Evolutionary conservation across 2,113 vertebrate species (phyloP).

Genomic region (Brachionichthys hirsutus): DNA sequence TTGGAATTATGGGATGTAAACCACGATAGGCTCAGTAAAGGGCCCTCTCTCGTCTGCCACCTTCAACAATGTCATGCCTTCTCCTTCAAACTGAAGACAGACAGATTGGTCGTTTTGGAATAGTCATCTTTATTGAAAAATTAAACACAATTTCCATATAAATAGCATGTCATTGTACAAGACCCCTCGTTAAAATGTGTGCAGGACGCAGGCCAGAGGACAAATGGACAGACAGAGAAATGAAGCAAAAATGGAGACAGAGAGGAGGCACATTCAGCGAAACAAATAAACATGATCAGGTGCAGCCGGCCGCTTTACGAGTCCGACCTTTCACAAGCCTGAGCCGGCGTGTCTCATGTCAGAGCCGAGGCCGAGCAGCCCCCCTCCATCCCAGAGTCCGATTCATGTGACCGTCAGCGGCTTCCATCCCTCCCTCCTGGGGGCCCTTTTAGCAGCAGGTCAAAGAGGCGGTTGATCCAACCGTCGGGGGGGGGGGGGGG

Average conservation of each 20-base stretch:
- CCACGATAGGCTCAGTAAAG: too few relatives aligned
- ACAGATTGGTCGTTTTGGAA: slow-evolving; percentile 33
- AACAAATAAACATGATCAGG: slow-evolving; percentile 17
- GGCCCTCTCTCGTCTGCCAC: too few relatives aligned
- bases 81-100: slow-evolving; percentile 18
- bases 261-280: slow-evolving; percentile 13
- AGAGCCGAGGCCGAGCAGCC: slow-evolving; percentile 33
- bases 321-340: slow-evolving; percentile 38
- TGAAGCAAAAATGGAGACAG: slow-evolving; percentile 4
- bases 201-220: slow-evolving; percentile 43
- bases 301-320: slow-evolving; percentile 1
- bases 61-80: not conserved
- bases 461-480: slow-evolving; percentile 18
- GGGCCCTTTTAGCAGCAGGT: slow-evolving; percentile 39
- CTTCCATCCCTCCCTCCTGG: slow-evolving; percentile 30
- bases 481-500: not conserved
- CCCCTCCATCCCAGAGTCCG: slow-evolving; percentile 28
- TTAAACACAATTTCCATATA: slow-evolving; percentile 89
- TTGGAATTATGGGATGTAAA: too few relatives aligned
- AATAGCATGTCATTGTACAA: slow-evolving; percentile 81
- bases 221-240: slow-evolving; percentile 12
- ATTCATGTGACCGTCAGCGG: slow-evolving; percentile 57
- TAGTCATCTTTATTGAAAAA: slow-evolving; percentile 89
- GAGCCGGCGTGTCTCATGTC: slow-evolving; percentile 18
- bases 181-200: slow-evolving; percentile 72